Conservation (phyloP, 37 sponge, comb jelly and placozoan genomes). For the Bolinopsis microptera region DNA sequence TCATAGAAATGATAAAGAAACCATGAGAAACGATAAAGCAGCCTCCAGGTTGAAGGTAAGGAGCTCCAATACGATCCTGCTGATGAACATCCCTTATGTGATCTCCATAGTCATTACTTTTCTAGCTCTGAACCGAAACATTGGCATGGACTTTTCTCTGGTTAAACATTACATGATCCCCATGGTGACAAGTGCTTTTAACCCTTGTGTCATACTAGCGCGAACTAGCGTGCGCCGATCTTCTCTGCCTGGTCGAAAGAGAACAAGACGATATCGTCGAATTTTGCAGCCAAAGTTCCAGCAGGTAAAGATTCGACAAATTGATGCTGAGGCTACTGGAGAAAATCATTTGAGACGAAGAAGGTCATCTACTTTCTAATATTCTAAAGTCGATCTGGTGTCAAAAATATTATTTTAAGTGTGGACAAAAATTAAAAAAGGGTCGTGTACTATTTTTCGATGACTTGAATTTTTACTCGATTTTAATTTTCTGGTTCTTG, state of each 20-base stretch:
- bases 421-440: too few species aligned
- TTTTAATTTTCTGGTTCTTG: too few species aligned
- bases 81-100: conserved; percentile 36
- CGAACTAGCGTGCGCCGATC: not conserved
- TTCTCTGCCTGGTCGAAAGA: not conserved
- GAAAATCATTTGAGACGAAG: too few species aligned
- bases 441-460: too few species aligned
- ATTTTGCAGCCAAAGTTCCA: too few species aligned
- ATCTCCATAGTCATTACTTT: not conserved
- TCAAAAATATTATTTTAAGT: too few species aligned
- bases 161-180: conserved; percentile 40
- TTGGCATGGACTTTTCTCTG: not conserved
- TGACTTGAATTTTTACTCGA: too few species aligned
- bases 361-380: too few species aligned
- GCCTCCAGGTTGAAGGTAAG: not conserved
- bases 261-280: too few species aligned
- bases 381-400: too few species aligned
- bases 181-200: conserved; percentile 21
- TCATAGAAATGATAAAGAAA: not conserved
- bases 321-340: too few species aligned
- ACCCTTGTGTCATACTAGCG: conserved; percentile 62
- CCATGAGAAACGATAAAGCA: not conserved
- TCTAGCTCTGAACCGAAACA: not conserved
- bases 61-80: conserved; percentile 13
- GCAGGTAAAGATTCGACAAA: too few species aligned